These are phyloP conservation scores for Sebastes trivittatus DNA, from an alignment of 2,797 vertebrate genomes.

Conservation along the genomic window DNA sequence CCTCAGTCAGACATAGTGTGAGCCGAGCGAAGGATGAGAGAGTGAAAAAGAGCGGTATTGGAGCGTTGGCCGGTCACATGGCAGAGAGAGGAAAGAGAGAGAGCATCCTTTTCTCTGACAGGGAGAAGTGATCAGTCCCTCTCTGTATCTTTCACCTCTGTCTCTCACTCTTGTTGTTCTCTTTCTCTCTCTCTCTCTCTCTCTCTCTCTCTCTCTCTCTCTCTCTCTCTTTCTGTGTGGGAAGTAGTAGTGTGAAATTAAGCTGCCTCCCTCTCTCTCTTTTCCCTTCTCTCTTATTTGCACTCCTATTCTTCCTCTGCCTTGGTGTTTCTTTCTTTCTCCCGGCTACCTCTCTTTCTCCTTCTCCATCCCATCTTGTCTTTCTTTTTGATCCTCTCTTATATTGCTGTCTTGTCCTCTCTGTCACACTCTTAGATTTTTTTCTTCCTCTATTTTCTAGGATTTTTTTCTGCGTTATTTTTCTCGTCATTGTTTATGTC, in stretches of 20 bases:
- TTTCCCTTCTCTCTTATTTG: neutral
- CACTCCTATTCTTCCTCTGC: neutral
- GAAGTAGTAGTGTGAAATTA: conserved; percentile 51
- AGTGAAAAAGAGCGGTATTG: conserved; percentile 40
- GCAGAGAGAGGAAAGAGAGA: conserved; percentile 25
- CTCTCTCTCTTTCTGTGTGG: conserved; percentile 50
- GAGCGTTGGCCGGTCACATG: conserved; percentile 79
- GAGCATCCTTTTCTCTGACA: conserved; percentile 21
- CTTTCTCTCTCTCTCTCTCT: conserved; percentile 13
- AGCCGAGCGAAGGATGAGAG: conserved; percentile 37
- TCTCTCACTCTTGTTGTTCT: conserved; percentile 29
- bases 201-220: neutral
- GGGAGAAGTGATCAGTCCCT: conserved; percentile 20
- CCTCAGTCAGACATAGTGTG: conserved; percentile 77
- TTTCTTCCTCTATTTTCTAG: neutral
- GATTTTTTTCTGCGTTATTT: neutral
- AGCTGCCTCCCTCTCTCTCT: conserved; percentile 21
- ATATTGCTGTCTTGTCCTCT: neutral
- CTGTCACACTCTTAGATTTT: neutral
- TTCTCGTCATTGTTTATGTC: neutral
- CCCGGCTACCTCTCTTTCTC: neutral
- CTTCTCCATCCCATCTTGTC: neutral
- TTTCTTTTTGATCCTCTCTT: neutral
- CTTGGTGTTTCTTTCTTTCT: neutral
- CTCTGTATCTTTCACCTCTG: conserved; percentile 23